These are phyloP conservation scores for Encarsia formosa DNA, from an alignment of 2,888 invertebrate genomes.

Conservation along the genomic window DNA sequence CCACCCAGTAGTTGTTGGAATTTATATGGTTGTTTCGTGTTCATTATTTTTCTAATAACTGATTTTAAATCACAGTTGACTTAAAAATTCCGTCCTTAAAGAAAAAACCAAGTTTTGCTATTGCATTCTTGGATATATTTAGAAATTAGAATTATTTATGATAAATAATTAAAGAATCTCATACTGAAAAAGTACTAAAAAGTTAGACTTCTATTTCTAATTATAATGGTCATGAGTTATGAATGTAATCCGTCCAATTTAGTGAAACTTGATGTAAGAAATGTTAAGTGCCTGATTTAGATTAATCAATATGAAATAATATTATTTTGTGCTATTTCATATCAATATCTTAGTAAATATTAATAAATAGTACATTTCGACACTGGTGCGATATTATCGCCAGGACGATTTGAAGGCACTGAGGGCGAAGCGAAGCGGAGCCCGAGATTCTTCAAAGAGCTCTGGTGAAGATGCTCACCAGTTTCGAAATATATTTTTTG, in stretches of 20 bases:
- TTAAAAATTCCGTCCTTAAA: not conserved
- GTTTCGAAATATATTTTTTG: too few species aligned
- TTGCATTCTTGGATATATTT: not conserved
- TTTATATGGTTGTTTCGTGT: not conserved
- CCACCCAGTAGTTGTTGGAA: not conserved
- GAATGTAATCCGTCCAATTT: slow-evolving; percentile 8
- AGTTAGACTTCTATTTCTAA: not conserved
- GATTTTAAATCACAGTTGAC: not conserved
- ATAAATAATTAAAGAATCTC: slow-evolving; percentile 7
- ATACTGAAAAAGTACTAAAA: not conserved
- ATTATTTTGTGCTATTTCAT: too few species aligned
- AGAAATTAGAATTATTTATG: not conserved
- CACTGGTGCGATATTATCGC: too few species aligned
- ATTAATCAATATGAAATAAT: too few species aligned
- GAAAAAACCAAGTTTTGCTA: not conserved
- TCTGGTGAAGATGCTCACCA: too few species aligned
- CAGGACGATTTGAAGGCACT: too few species aligned
- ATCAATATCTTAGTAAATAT: too few species aligned
- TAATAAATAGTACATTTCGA: too few species aligned
- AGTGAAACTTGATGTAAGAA: not conserved
- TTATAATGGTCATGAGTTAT: too few species aligned
- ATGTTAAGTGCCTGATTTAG: slow-evolving; percentile 4
- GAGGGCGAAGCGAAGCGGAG: too few species aligned
- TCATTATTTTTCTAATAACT: not conserved
- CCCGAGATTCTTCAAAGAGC: too few species aligned